Base-by-base conservation (phyloP, 2,888 invertebrate genomes). In the Luffia ferchaultella region DNA sequence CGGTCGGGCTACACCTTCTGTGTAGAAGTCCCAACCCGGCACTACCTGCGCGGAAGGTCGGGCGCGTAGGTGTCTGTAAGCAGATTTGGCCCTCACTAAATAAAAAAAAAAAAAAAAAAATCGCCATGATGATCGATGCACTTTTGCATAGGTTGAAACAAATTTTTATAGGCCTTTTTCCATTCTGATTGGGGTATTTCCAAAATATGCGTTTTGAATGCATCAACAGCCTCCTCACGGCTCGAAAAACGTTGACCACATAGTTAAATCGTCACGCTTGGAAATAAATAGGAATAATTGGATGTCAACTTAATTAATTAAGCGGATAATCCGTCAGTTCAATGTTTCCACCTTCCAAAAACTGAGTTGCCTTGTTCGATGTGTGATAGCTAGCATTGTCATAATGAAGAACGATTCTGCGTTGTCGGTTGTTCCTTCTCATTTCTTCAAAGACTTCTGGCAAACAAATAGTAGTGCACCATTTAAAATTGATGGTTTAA, bases 381-480 rank as follows among this genome's bases (percentile, higher is more conserved):
- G 56, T 56, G 52, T 47, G 53, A 17, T 41, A 48, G 48, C 48
- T 48, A 48, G 55, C 55, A 54, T 57, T 56, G 51, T 54, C 55
- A 17, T 55, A 53, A 42, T 57, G 52, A 30, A 59, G 48, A 48
- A 55, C 51, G 20, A 49, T 43, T 20, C 49, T 44, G 41, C 49
- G 48, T 5, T 42, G 20, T 20, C 43, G 41, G 41, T 50, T 44
- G 16, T 17, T 50, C 47, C 44, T 30, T 30, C 46, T 53, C 54
- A 53, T 55, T 56, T 30, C 51, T 43, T 20, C 51, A 45, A 57
- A 53, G 46, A 54, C 54, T 54, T 55, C 54, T 52, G 57, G 56
- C 53, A 58, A 61, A 59, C 55, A 58, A 58, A 60, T 61, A 53
- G 55, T 59, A 49, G 55, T 59, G 51, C 57, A 58, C 58, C 57